Evolutionary conservation across 2,797 vertebrate genomes (phyloP).

Genomic region (Bradypus variegatus): DNA sequence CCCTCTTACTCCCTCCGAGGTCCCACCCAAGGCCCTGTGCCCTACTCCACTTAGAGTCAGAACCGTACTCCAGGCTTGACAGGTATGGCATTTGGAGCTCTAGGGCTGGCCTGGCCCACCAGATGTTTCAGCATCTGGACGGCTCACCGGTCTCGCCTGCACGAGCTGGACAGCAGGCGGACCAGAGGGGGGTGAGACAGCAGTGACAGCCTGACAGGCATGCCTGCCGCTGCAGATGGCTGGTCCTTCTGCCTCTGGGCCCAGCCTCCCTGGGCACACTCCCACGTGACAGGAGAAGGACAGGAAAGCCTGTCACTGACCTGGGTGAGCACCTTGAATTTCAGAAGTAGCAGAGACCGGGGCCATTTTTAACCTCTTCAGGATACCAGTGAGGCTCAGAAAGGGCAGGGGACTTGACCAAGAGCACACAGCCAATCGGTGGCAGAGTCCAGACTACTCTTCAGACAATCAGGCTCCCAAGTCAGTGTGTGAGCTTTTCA

Average conservation of each 20-base stretch:
- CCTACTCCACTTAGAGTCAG: background rate
- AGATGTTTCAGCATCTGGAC: conserved; percentile 55
- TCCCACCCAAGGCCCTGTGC: background rate
- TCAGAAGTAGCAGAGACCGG: background rate
- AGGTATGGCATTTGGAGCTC: background rate
- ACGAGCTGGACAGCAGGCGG: conserved; percentile 34
- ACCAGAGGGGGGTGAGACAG: background rate
- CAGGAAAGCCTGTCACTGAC: background rate
- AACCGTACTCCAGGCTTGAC: background rate
- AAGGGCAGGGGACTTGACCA: background rate
- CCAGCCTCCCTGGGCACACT: background rate
- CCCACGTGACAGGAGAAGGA: background rate
- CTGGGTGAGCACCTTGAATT: background rate
- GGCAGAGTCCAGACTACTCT: background rate
- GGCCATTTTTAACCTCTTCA: background rate
- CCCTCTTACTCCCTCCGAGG: background rate
- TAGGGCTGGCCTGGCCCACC: background rate
- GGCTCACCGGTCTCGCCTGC: background rate
- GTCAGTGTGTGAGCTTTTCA: background rate
- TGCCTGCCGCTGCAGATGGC: conserved; percentile 37
- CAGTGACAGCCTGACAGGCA: conserved; percentile 28
- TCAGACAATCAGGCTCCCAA: background rate
- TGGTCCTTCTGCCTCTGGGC: background rate
- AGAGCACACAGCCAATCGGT: background rate
- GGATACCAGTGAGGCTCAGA: background rate